Evolutionary conservation across 2,888 invertebrate genomes (phyloP), one percentile per base, ranked within the genome.

Genomic region (Netelia fuscicornis): DNA sequence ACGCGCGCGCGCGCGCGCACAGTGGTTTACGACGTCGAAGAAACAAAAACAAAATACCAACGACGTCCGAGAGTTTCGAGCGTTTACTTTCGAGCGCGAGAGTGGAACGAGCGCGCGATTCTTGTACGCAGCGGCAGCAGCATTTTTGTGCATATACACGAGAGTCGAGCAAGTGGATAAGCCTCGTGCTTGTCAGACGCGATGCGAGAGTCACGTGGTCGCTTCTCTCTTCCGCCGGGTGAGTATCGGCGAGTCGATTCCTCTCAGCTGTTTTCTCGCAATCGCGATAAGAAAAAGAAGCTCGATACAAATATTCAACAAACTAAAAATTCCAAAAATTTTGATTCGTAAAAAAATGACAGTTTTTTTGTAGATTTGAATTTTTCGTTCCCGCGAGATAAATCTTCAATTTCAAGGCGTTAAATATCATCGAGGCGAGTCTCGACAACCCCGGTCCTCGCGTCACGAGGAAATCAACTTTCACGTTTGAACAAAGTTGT

Each of bases 1-100:
- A 64, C 52, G 42, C 2, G 23, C 44, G 60, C 11, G 2, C 37
- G 37, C 37, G 37, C 20, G 20, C 1, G 20, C 20, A 20, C 20
- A 20, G 20, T 20, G 20, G 13, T 71, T 72, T 72, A 58, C 72
- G 72, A 72, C 56, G 56, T 67, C 65, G 67, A 68, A 81, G 74
- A 60, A 20, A 58, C 10, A 48, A 48, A 48, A 13, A 48, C 48
- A 37, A 37, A 37, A 37, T 37, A 37, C 37, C 37, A 48, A 23
- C 5, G n/a, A 80, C 23, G 30, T 44, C 9, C 30, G 20, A 64
- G 54, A 75, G 20, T n/a, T 60, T 11, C 72, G 23, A 64, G 52
- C 56, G 11, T 30, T 72, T 75, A 83, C 83, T 86, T 85, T 86
- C 83, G 83, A 85, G 71, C 81, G 48, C 58, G 81, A 85, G 79